These are phyloP conservation scores for Porites lutea DNA, from an alignment of 64 coral and sea anemone species.

Conservation along the genomic window DNA sequence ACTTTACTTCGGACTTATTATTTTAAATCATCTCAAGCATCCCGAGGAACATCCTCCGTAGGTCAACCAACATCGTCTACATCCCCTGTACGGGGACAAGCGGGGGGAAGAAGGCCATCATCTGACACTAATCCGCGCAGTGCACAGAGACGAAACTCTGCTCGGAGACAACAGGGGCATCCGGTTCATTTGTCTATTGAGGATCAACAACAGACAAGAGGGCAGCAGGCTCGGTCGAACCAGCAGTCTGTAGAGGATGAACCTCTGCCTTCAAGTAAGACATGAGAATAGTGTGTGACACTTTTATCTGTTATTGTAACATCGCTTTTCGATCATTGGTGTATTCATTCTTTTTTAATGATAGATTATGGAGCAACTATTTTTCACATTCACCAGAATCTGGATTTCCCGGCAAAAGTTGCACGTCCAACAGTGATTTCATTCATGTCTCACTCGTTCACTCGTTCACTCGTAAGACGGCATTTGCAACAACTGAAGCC, in stretches of 20 bases:
- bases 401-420: no score
- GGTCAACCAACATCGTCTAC: background rate
- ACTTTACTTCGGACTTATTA: background rate
- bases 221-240: conserved; percentile 23
- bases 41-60: background rate
- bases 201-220: conserved; percentile 63
- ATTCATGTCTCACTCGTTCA: no score
- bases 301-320: no score
- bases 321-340: background rate
- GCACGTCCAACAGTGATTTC: no score
- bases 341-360: background rate
- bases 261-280: conserved; percentile 88
- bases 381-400: no score
- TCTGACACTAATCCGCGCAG: background rate
- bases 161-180: conserved; percentile 50
- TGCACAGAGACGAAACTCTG: background rate
- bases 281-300: background rate
- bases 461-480: no score
- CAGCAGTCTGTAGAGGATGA: conserved; percentile 44
- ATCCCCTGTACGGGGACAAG: background rate
- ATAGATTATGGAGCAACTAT: no score
- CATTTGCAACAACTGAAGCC: no score
- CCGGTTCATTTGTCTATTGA: conserved; percentile 85
- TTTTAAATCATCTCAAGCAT: background rate
- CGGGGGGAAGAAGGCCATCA: background rate